Percentiles rank a stretch among this genome's conserved stretches.
Evolutionary conservation across 2,888 invertebrate genomes (phyloP).

Genomic region (Athalia circularis): DNA sequence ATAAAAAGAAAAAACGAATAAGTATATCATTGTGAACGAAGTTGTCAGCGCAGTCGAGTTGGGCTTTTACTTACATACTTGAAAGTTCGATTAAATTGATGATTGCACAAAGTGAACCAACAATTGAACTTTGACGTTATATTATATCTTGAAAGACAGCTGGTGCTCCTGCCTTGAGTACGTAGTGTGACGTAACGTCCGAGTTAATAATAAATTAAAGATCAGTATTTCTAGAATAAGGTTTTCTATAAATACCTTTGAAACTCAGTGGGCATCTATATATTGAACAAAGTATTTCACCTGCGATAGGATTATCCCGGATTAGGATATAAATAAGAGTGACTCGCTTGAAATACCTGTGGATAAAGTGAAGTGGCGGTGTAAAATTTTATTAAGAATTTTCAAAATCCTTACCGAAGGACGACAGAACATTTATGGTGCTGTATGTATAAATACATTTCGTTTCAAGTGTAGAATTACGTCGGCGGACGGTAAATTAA

Average conservation of each 20-base stretch:
- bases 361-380: no score
- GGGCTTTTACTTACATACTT: neutral
- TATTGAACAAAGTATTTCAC: neutral
- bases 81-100: neutral
- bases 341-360: no score
- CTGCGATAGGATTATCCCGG: neutral
- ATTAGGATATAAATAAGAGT: neutral
- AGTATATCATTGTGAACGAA: neutral
- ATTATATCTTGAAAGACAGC: constrained; percentile 27
- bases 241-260: constrained; percentile 26
- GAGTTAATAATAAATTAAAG: constrained; percentile 26
- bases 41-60: no score
- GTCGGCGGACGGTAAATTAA: constrained; percentile 15
- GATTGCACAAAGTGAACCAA: constrained; percentile 32
- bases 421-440: constrained; percentile 11
- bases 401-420: neutral
- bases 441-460: constrained; percentile 21
- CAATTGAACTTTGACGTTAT: constrained; percentile 34
- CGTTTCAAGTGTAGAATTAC: neutral
- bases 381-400: no score
- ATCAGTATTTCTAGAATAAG: constrained; percentile 27
- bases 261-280: neutral
- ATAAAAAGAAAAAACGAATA: neutral
- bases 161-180: constrained; percentile 25
- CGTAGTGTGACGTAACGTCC: constrained; percentile 26